Conservation (phyloP, 2,888 invertebrate genomes). For the Poecilobothrus nobilitatus region DNA sequence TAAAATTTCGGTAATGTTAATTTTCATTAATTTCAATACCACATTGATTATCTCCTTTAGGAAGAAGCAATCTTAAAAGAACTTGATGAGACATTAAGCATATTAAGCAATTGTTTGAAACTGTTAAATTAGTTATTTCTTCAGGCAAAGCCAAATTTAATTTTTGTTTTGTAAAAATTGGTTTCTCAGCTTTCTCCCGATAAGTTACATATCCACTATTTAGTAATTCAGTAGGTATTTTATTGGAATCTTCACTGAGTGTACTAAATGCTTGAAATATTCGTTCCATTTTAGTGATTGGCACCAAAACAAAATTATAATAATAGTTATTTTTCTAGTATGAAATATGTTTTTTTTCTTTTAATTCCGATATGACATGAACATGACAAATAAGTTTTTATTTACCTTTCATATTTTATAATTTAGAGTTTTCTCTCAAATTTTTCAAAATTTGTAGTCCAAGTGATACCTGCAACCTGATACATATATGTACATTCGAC, state of each 20-base stretch:
- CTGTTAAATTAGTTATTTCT: conserved; percentile 69
- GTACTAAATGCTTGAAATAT: neutral
- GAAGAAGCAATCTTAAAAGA: conserved; percentile 71
- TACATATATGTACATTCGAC: no score
- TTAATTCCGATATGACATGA: no score
- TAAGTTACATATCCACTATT: conserved; percentile 50
- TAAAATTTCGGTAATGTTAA: neutral
- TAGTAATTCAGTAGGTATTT: conserved; percentile 29
- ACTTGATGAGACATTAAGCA: conserved; percentile 76
- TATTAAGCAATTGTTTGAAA: conserved; percentile 73
- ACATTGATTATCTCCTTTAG: conserved; percentile 66
- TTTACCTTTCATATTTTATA: no score
- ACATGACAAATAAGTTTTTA: no score
- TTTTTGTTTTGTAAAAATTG: conserved; percentile 79
- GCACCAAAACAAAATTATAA: no score
- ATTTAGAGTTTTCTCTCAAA: no score
- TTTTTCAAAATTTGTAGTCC: no score
- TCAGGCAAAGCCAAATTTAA: conserved; percentile 72
- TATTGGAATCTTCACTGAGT: neutral
- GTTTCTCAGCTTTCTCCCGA: conserved; percentile 61
- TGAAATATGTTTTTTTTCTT: no score
- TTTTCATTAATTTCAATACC: conserved; percentile 48
- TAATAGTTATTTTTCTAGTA: no score
- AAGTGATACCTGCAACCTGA: no score
- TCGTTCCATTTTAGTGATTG: neutral